Conservation (phyloP, 1,140 invertebrate species). For the Paraescarpia echinospica region DNA sequence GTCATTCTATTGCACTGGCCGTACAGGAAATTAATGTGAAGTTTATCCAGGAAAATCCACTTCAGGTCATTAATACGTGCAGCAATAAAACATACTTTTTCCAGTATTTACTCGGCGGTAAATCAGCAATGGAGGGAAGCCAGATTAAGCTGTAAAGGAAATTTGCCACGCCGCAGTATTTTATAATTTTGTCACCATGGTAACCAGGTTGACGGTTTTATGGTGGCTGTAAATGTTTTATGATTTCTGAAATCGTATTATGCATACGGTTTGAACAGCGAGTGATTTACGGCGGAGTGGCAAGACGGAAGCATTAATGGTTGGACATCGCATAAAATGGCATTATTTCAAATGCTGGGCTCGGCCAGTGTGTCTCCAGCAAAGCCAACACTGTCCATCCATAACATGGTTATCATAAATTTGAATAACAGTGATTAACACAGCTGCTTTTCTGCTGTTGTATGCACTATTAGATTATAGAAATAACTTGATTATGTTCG, state of each 20-base stretch:
- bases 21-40: background rate
- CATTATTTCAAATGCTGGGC: background rate
- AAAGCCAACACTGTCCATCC: background rate
- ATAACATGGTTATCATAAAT: background rate
- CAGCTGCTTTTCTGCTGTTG: background rate
- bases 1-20: background rate
- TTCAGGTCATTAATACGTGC: background rate
- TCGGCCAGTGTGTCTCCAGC: background rate
- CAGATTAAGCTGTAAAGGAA: constrained; percentile 5
- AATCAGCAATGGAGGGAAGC: background rate
- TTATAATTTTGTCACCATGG: background rate
- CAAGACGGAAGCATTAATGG: background rate
- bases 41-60: background rate
- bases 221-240: background rate
- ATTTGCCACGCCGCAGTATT: background rate
- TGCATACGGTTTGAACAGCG: background rate
- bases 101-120: background rate
- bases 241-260: background rate
- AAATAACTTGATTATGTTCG: background rate
- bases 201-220: background rate
- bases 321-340: background rate
- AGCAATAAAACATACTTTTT: background rate
- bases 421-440: constrained; percentile 6
- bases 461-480: background rate
- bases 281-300: background rate